Evolutionary conservation across 2,888 invertebrate genomes (phyloP), one percentile per base, ranked within the genome.

Genomic region (Schizaphis graminum): DNA sequence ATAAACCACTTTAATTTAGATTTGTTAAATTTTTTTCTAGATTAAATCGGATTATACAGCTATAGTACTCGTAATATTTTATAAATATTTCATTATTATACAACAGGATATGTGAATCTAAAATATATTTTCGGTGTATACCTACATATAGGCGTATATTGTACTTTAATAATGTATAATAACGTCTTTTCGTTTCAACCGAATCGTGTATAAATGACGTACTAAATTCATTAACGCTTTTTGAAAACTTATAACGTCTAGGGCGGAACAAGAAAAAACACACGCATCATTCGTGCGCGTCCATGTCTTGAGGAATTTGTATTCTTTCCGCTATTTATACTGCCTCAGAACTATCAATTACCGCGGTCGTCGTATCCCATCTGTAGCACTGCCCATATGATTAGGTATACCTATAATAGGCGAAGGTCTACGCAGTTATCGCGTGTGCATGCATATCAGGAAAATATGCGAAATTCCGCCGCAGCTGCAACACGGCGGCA

Each of bases 301-400:
- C 77, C 24, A 24, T 56, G 88, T 56, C 88, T 47, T 24, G 53
- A 89, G 56, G 26, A 89, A 89, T 89, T 56, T 26, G 41, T 56
- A 13, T 56, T 57, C 26, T 53, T 2, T 56, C 56, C n/a, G 77
- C 77, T 21, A 77, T 77, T 53, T 53, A 35, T 86, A 61, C n/a
- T 89, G 61, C 61, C 89, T 61, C 61, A 44, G 21, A 89, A 89
- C 89, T 61, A 44, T 47, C 89, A 89, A 89, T 89, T 89, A 89
- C 61, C 77, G 21, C 35, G 35, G 21, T 47, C 86, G 47, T 47
- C 47, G 47, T 47, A 44, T 47, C 47, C 28, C 44, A 47, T 86
- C 85, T 21, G 28, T n/a, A 35, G 24, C 8, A 89, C 8, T 56
- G 28, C 24, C 35, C 8, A 7, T 89, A 89, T 89, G 88, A 89